Base-by-base conservation (phyloP, 92 coral and sea anemone species). In the Blastomussa wellsi region DNA sequence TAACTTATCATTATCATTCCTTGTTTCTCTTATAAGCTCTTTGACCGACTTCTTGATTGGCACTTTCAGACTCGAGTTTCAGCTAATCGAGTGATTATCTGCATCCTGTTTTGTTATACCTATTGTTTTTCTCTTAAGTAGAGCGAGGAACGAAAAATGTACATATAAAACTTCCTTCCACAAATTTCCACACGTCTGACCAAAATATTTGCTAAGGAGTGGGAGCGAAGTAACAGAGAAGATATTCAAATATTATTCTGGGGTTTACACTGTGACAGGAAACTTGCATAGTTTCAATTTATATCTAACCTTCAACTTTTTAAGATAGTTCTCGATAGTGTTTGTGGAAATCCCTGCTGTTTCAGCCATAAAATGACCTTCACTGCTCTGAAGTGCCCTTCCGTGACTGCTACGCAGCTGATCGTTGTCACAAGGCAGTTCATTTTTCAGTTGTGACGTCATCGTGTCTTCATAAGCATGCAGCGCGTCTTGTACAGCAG, bases 321-420 rank as follows among this genome's bases (percentile, higher is more conserved):
- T 90, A 16, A 90, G 84, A 24, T 82, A 90, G 59, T 37, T 82
- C 67, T 90, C 90, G 62, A 62, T 82, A 7, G 84, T 86, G 62
- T 68, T 81, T 48, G 77, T 81, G 78, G 86, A 85, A 29, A 89
- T 89, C 9, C 89, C 84, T 49, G 74, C 67, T 13, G 89, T 85
- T 26, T 89, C 92, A 24, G 53, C 79, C 79, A 78, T 77, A 39
- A 89, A 85, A 20, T 79, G 44, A 41, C 28, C 39, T 4, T 86
- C 80, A 26, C 93, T 77, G n/a, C 57, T 72, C 48, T 49, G 77
- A 33, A 90, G 67, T 31, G 93, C 90, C 39, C 33, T 15, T 11
- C 53, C 84, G 82, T 90, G 93, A 35, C 48, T 73, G 22, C 59
- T 66, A 4, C 93, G 87, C 37, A 90, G 33, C 69, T 53, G 36